Base-by-base conservation (phyloP, 2,888 invertebrate genomes). In the Bhutanitis thaidina region DNA sequence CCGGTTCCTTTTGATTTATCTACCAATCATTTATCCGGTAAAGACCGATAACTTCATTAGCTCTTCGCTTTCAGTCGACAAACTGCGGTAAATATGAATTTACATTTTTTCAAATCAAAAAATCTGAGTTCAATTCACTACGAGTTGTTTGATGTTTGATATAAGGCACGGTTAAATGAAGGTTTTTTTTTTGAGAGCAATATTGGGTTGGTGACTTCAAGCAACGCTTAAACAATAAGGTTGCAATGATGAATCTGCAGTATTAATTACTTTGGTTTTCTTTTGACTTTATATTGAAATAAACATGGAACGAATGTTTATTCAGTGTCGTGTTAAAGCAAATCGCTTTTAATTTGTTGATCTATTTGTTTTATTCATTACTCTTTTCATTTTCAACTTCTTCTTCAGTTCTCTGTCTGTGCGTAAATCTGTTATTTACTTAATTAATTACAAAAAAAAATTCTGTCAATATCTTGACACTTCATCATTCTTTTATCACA, bases 21-120 rank as follows among this genome's bases (percentile, higher is more conserved):
- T 35, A 10, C 20, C 45, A 46, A 37, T 51, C 30, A 37, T 46
- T 46, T 46, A 36, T 51, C 45, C 30, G 20, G 51, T 12, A 40
- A 51, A 46, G 36, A 20, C 36, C 46, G 41, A 51, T 51, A 51
- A 51, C 29, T 51, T 46, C 45, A 51, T 51, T 51, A 51, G 20
- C 36, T 30, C n/a, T 13, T 13, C 35, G 40, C 27, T 43, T 43
- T 13, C n/a, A 16, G 7, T 16, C 29, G 20, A n/a, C 32, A 9
- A n/a, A 29, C 27, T 5, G 35, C 30, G 29, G 35, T 39, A 46
- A 37, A 46, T 36, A 41, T 27, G 36, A 20, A 39, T 34, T 39
- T 32, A 13, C 16, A 46, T 36, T 51, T 46, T 20, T 30, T 38
- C 32, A 29, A 51, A 35, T 13, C n/a, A 20, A 45, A 36, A 30